Percentiles rank a stretch among this genome's conserved stretches.
Evolutionary conservation across 2,797 vertebrate genomes (phyloP).

Genomic region (Loris lydekkerianus): DNA sequence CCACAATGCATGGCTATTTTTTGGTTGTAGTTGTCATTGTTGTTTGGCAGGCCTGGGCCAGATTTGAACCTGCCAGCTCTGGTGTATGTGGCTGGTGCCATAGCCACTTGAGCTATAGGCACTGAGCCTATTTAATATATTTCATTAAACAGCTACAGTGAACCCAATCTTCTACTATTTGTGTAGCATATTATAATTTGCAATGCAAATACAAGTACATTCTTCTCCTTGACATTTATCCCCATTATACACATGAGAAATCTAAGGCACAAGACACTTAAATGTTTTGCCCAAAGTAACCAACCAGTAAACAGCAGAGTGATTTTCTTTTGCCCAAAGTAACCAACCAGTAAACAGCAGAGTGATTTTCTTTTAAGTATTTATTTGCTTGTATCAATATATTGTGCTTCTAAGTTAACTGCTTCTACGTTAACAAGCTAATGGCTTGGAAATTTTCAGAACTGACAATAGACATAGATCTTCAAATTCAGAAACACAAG

Average conservation of each 20-base stretch:
- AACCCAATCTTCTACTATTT: background rate
- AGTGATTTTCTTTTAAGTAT: background rate
- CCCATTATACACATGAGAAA: background rate
- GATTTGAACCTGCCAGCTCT: too few species aligned
- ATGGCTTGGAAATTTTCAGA: slow-evolving; percentile 30
- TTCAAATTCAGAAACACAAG: slow-evolving; percentile 29
- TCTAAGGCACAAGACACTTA: background rate
- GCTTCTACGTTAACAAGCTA: background rate
- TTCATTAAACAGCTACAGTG: background rate
- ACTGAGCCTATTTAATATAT: background rate
- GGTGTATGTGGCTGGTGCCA: too few species aligned
- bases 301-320: too few species aligned
- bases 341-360: slow-evolving; percentile 26
- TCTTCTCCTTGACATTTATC: slow-evolving; percentile 16
- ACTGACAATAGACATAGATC: slow-evolving; percentile 5
- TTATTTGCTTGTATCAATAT: background rate
- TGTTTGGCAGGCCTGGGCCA: too few species aligned
- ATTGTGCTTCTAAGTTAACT: background rate
- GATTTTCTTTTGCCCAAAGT: background rate
- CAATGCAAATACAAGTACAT: slow-evolving; percentile 32
- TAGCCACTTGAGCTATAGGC: too few species aligned
- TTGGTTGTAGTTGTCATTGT: too few species aligned
- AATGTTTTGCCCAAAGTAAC: background rate
- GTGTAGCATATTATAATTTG: background rate
- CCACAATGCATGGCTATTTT: too few species aligned